phyloP scores from a whole-genome alignment of 1,140 invertebrate species.

The Vanessa atalanta region DNA sequence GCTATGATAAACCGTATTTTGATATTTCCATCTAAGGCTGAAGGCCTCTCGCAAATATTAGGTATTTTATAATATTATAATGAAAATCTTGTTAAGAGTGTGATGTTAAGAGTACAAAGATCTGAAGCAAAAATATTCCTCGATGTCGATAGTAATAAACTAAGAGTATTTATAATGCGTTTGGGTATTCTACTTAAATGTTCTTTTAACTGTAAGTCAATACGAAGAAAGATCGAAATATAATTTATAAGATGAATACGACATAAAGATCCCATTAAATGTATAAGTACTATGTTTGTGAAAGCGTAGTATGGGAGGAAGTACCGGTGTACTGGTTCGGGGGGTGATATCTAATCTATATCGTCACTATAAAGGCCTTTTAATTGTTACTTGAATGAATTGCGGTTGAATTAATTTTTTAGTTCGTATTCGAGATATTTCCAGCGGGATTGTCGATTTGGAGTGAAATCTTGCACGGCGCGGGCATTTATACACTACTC shows the following conservation, averaged over 20 bases:
- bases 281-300: too few relatives aligned
- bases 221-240: neutral
- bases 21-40: neutral
- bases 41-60: neutral
- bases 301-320: too few relatives aligned
- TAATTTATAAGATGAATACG: neutral
- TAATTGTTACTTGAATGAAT: too few relatives aligned
- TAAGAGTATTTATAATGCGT: neutral
- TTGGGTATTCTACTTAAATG: neutral
- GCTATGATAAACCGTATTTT: neutral
- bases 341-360: too few relatives aligned
- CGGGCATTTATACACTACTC: neutral
- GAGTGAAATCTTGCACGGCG: neutral
- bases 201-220: neutral
- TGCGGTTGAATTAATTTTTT: too few relatives aligned
- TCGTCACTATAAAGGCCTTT: too few relatives aligned
- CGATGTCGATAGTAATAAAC: constrained; percentile 2
- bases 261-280: too few relatives aligned
- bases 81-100: neutral
- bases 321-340: too few relatives aligned
- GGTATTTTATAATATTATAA: neutral
- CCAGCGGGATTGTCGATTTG: too few relatives aligned
- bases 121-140: neutral
- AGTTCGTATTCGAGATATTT: too few relatives aligned
- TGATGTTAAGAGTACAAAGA: constrained; percentile 8